These are phyloP conservation scores for Anthoscopus minutus DNA, from an alignment of 2,113 vertebrate species.

Conservation along the genomic window DNA sequence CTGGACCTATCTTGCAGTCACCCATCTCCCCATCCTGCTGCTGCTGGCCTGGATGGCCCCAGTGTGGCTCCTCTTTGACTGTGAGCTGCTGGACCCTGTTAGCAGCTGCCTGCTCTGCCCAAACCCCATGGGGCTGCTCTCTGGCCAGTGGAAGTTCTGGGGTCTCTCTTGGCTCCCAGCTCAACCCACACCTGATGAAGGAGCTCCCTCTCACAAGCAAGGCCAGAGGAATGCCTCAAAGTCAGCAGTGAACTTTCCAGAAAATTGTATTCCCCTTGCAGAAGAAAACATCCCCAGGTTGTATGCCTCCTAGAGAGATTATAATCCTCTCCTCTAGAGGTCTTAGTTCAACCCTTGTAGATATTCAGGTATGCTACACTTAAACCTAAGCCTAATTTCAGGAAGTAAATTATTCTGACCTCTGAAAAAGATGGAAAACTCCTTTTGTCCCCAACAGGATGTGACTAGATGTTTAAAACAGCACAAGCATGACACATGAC, in stretches of 20 bases:
- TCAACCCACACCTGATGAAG: neutral
- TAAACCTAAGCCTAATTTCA: neutral
- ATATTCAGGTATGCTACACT: neutral
- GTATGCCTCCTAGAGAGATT: neutral
- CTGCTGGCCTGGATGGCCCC: neutral
- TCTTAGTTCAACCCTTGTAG: neutral
- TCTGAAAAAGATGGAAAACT: neutral
- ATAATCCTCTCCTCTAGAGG: neutral
- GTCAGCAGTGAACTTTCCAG: neutral
- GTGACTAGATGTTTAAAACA: neutral
- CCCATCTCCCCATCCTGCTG: neutral
- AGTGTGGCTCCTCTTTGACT: neutral
- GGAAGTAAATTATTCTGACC: neutral
- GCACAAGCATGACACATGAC: neutral
- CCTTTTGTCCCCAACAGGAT: neutral
- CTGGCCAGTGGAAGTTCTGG: neutral
- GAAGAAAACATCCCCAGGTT: neutral
- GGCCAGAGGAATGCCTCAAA: neutral
- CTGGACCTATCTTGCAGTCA: fast-evolving
- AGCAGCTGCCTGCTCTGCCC: neutral
- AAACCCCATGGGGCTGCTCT: neutral
- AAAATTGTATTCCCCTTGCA: neutral
- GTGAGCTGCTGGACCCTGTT: neutral
- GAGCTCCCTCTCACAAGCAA: neutral
- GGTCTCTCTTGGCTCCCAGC: neutral